Conservation (phyloP, 1,140 invertebrate species). For the Oreohelix idahoensis region DNA sequence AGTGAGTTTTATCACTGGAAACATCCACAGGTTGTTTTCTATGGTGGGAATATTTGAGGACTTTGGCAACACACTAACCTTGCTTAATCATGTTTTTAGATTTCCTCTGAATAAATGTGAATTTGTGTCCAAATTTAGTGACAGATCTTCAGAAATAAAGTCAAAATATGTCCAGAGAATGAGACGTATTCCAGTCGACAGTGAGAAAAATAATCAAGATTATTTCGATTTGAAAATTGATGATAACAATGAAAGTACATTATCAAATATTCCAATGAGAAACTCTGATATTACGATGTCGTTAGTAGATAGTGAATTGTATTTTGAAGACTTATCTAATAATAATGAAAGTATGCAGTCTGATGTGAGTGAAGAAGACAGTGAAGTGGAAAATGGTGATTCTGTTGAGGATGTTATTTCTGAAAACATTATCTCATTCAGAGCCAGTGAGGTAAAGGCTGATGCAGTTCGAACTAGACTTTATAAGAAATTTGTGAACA, state of each 20-base stretch:
- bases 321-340: not conserved
- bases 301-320: not conserved
- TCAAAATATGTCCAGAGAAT: not conserved
- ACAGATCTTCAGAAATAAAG: not conserved
- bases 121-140: not conserved
- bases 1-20: not conserved
- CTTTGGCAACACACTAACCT: not conserved
- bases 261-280: not conserved
- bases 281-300: not conserved
- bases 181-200: not conserved
- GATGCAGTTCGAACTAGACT: no score
- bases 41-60: not conserved
- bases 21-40: not conserved
- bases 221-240: not conserved
- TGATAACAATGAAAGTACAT: not conserved
- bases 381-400: not conserved
- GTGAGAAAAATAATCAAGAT: not conserved
- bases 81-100: constrained; percentile 10
- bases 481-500: not conserved
- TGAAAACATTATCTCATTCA: not conserved
- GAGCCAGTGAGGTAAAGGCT: not conserved
- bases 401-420: not conserved
- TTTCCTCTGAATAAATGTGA: constrained; percentile 7
- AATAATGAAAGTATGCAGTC: not conserved
- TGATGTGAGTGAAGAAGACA: not conserved